Conservation (phyloP, 2,797 vertebrate species). For the Premnoplex brunnescens region DNA sequence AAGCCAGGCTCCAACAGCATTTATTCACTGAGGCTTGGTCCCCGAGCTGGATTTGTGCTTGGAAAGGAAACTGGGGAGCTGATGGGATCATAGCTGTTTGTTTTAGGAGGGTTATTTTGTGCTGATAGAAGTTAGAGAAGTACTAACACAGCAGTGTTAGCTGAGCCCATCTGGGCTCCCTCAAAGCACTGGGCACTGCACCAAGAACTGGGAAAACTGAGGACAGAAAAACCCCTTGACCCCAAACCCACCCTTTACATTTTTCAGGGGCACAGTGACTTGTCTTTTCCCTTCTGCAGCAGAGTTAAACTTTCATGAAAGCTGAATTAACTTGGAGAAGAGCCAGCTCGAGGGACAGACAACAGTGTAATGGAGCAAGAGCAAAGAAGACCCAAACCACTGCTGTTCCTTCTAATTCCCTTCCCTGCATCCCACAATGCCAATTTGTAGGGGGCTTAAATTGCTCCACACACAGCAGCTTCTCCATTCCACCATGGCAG, state of each 20-base stretch:
- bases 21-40: background rate
- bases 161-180: background rate
- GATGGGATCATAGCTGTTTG: background rate
- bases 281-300: background rate
- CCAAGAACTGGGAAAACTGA: background rate
- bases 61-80: background rate
- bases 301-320: slow-evolving; percentile 26
- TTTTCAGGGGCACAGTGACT: background rate
- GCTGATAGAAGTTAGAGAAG: background rate
- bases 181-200: background rate
- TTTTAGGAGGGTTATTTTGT: background rate
- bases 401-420: background rate
- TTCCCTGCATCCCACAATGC: background rate
- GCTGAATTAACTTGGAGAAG: background rate
- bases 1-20: background rate
- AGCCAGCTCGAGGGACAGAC: background rate
- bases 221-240: background rate
- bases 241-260: background rate
- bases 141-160: background rate
- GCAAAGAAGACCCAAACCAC: background rate
- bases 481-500: background rate
- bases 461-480: background rate
- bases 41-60: background rate
- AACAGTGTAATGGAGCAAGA: background rate
- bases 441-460: background rate